A percentile compares a stretch with the other conserved stretches of the same genome.
These are phyloP conservation scores for Brachionus koreanus DNA, from an alignment of 1,140 invertebrate genomes.

Conservation along the genomic window DNA sequence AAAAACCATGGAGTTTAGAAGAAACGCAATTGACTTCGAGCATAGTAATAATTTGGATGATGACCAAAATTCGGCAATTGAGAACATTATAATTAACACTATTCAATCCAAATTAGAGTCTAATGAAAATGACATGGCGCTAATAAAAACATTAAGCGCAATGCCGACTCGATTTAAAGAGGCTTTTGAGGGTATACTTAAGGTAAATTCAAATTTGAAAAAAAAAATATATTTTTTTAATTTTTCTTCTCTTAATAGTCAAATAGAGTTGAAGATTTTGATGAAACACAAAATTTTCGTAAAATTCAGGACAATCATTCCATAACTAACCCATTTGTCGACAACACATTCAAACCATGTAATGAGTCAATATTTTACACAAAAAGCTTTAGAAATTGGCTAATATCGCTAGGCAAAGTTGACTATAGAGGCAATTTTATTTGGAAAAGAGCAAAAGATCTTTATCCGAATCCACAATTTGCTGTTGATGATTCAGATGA, in stretches of 20 bases:
- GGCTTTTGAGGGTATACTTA: constrained; percentile 18
- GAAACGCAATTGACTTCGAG: constrained; percentile 15
- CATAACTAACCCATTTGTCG: neutral
- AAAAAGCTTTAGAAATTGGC: constrained; percentile 7
- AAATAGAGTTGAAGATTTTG: constrained; percentile 24
- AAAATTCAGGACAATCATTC: constrained; percentile 24
- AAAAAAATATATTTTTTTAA: neutral
- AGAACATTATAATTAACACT: neutral
- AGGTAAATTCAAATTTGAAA: neutral
- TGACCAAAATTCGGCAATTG: neutral
- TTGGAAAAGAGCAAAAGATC: constrained; percentile 31
- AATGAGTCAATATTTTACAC: neutral
- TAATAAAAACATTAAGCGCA: neutral
- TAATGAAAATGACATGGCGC: neutral
- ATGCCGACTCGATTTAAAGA: constrained; percentile 19
- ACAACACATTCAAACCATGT: constrained; percentile 1
- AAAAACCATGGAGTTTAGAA: neutral
- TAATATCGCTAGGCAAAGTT: neutral
- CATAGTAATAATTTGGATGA: constrained; percentile 15
- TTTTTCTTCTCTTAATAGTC: neutral
- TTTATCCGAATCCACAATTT: constrained; percentile 37
- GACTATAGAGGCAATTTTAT: neutral
- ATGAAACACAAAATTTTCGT: constrained; percentile 15
- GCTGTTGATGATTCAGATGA: constrained; percentile 1
- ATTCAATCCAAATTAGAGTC: constrained; percentile 27